phyloP scores from a whole-genome alignment of 2,113 vertebrate species.

The Peromyscus polionotus region DNA sequence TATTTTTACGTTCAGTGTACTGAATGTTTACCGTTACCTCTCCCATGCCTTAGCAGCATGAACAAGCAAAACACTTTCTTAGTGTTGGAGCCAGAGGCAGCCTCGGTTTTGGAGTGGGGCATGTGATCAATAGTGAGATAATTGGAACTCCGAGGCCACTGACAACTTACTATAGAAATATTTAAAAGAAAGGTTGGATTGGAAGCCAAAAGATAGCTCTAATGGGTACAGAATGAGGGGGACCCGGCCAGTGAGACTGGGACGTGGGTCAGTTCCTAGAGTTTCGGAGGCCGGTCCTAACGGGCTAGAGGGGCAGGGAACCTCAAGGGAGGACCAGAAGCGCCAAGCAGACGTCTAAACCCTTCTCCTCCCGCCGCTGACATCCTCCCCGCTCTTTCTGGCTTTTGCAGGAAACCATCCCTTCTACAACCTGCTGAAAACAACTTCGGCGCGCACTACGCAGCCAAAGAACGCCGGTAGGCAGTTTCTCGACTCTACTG shows the following conservation, averaged over 20 bases:
- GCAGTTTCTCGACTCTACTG: background rate
- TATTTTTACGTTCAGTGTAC: background rate
- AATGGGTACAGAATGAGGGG: background rate
- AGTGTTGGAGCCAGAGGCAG: background rate
- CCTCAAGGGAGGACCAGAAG: background rate
- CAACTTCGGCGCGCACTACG: background rate
- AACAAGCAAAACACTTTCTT: background rate
- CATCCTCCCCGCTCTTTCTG: background rate
- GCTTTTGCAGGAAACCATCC: background rate
- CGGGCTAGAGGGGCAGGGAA: background rate
- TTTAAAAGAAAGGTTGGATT: background rate
- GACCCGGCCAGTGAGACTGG: background rate
- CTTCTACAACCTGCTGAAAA: background rate
- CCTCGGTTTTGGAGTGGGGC: background rate
- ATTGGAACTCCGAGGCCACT: background rate
- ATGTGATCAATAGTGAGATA: background rate
- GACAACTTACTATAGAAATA: background rate
- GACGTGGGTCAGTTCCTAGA: background rate
- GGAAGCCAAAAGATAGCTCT: constrained; percentile 20
- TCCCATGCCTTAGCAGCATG: background rate
- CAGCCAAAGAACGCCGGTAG: background rate
- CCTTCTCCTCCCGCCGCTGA: background rate
- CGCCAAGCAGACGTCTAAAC: background rate
- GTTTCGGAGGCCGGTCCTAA: background rate
- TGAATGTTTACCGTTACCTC: background rate